Evolutionary conservation across 2,888 invertebrate genomes (phyloP).

Genomic region (Luperina nickerlii): DNA sequence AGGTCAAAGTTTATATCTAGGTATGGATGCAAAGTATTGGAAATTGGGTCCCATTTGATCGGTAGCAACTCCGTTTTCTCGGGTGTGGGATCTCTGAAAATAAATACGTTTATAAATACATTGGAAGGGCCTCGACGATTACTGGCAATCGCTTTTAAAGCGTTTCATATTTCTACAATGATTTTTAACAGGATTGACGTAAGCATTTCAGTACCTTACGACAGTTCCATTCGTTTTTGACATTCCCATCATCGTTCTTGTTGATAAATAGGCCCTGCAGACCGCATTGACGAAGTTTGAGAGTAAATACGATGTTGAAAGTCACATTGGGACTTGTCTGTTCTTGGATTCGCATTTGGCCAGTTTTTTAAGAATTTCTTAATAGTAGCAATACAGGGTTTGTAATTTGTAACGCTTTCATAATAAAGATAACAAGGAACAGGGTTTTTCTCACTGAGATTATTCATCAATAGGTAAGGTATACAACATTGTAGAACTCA

Average conservation of each 20-base stretch:
- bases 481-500: neutral
- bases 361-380: neutral
- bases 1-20: constrained; percentile 60
- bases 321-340: neutral
- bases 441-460: neutral
- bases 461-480: neutral
- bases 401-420: neutral
- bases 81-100: constrained; percentile 66
- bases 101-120: neutral
- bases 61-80: constrained; percentile 60
- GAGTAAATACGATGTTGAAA: neutral
- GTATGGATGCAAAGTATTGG: constrained; percentile 47
- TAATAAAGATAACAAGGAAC: neutral
- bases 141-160: neutral
- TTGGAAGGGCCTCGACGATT: neutral
- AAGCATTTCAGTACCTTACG: neutral
- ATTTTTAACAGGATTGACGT: neutral
- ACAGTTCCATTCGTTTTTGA: neutral
- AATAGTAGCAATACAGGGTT: neutral
- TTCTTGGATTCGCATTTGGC: neutral
- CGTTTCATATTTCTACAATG: neutral
- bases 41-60: constrained; percentile 65
- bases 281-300: neutral
- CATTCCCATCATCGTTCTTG: neutral
- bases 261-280: neutral